Conservation (phyloP, 2,888 invertebrate genomes). For the Ophion costatus region DNA sequence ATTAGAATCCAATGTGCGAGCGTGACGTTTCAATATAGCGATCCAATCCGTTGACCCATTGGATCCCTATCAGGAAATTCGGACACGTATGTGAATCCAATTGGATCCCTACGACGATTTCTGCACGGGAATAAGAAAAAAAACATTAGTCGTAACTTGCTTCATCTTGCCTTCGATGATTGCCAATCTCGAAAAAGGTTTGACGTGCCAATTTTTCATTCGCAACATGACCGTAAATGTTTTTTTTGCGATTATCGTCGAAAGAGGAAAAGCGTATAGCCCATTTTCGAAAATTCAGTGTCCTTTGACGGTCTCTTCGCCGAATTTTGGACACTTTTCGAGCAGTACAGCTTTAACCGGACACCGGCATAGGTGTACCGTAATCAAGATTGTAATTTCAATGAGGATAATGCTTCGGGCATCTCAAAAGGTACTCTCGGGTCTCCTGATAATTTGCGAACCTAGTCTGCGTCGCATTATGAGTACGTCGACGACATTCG, state of each 20-base stretch:
- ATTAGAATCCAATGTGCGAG: too few relatives aligned
- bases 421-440: slow-evolving; percentile 29
- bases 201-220: not conserved
- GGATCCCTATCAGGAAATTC: too few relatives aligned
- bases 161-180: too few relatives aligned
- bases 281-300: not conserved
- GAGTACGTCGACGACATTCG: slow-evolving; percentile 51
- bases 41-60: too few relatives aligned
- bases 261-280: not conserved
- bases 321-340: not conserved
- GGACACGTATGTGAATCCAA: too few relatives aligned
- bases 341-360: not conserved
- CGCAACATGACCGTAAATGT: too few relatives aligned
- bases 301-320: not conserved
- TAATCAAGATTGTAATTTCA: slow-evolving; percentile 40
- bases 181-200: too few relatives aligned
- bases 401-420: slow-evolving; percentile 19
- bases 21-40: too few relatives aligned
- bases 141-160: too few relatives aligned
- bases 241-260: not conserved
- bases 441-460: slow-evolving; percentile 53
- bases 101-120: too few relatives aligned
- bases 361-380: slow-evolving; percentile 8
- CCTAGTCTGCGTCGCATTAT: slow-evolving; percentile 42
- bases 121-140: too few relatives aligned